Evolutionary conservation across 2,888 invertebrate genomes (phyloP).

Genomic region (Dicranocentrus wangi): DNA sequence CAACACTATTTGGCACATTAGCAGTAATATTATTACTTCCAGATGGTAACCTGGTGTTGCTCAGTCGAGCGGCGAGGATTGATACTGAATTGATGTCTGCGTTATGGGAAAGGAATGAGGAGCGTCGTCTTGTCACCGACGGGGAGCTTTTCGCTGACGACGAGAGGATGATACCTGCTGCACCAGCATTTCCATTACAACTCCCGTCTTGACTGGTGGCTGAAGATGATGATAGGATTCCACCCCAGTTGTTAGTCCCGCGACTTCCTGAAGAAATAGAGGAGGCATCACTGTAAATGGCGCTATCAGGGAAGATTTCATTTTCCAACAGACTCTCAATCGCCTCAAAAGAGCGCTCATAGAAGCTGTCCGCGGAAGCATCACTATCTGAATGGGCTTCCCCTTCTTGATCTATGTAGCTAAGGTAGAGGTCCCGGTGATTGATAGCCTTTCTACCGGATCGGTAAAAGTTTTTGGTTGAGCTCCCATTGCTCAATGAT

Average conservation of each 20-base stretch:
- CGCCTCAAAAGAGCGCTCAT: constrained; percentile 84
- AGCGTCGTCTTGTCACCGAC: constrained; percentile 41
- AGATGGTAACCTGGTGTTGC: constrained; percentile 62
- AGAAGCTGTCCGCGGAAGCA: constrained; percentile 81
- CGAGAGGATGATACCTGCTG: constrained; percentile 64
- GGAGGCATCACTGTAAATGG: constrained; percentile 82
- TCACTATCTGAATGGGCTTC: constrained; percentile 75
- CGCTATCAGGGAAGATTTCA: constrained; percentile 86
- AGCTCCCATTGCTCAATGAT: neutral
- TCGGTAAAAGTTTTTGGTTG: constrained; percentile 74
- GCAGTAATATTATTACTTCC: constrained; percentile 59
- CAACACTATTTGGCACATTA: constrained; percentile 66
- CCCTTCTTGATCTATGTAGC: constrained; percentile 73
- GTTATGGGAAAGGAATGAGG: constrained; percentile 52
- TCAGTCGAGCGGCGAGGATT: constrained; percentile 66
- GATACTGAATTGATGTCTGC: constrained; percentile 67
- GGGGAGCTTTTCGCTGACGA: constrained; percentile 58
- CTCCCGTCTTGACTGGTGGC: constrained; percentile 45
- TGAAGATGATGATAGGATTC: constrained; percentile 32
- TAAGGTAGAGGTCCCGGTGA: constrained; percentile 71
- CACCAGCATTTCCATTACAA: constrained; percentile 73
- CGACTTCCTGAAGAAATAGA: constrained; percentile 69
- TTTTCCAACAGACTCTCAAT: constrained; percentile 82
- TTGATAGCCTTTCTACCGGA: constrained; percentile 70
- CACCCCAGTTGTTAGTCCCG: constrained; percentile 67